phyloP scores from a whole-genome alignment of 2,888 invertebrate species.

The Girardia tigrina region DNA sequence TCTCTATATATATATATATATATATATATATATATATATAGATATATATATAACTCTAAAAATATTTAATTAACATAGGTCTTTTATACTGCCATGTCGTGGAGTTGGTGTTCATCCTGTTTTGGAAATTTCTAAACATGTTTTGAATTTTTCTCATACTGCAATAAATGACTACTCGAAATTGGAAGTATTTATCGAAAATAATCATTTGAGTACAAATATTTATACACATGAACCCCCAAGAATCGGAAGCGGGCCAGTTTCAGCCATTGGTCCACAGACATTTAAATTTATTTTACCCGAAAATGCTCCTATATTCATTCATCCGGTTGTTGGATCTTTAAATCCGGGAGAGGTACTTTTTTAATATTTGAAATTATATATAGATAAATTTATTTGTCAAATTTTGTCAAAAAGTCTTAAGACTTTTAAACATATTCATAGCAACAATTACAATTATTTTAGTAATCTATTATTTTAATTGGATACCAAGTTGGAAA shows the following conservation, averaged over 20 bases:
- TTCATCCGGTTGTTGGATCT: conserved; percentile 49
- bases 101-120: conserved; percentile 49
- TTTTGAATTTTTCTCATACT: conserved; percentile 48
- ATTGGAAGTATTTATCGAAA: conserved; percentile 44
- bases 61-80: too few relatives aligned
- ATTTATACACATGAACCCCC: conserved; percentile 50
- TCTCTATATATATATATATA: too few relatives aligned
- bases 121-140: conserved; percentile 46
- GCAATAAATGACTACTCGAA: conserved; percentile 46
- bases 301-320: conserved; percentile 44
- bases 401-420: too few relatives aligned
- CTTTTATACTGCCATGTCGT: conserved; percentile 46
- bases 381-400: too few relatives aligned
- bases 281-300: conserved; percentile 50
- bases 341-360: conserved; percentile 46
- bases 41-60: too few relatives aligned
- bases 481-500: too few relatives aligned
- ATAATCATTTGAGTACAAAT: conserved; percentile 46
- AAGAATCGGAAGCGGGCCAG: conserved; percentile 43
- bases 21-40: too few relatives aligned
- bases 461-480: too few relatives aligned
- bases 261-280: conserved; percentile 49
- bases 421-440: too few relatives aligned
- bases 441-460: too few relatives aligned
- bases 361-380: too few relatives aligned